Base-by-base conservation (phyloP, 2,113 vertebrate species). In the Regulus satrapa region DNA sequence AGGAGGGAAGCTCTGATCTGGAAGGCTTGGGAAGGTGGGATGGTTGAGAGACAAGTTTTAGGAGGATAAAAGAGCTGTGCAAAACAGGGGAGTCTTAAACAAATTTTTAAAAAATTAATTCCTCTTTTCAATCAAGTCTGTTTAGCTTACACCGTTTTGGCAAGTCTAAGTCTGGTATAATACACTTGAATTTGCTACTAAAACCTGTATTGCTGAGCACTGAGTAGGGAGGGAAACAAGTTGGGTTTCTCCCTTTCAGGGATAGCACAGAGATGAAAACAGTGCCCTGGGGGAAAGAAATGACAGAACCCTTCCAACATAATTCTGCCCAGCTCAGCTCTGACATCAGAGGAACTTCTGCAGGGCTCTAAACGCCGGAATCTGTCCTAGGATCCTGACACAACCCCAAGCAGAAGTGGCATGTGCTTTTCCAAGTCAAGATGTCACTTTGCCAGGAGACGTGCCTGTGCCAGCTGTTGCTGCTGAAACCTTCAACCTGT, bases 291-390 rank as follows among this genome's bases (percentile, higher is more conserved):
- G 49, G 88, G 11, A 81, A 48, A 74, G 29, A 58, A 78, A 40
- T 1, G 31, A 38, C 0, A 1, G n/a, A 67, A 45, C 18, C 68
- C 58, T 41, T 31, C 31, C 36, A 93, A 72, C 66, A 49, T 0
- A 4, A 64, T 41, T 62, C 56, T 72, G 41, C 62, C 62, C 85
- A 45, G 68, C 43, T 46, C 75, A 51, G 58, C 41, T 36, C 49
- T 40, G 1, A 43, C 49, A 83, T 21, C 28, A 55, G 10, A 41
- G 63, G 13, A 89, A 59, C 55, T 48, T 52, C 49, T 8, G 2
- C 62, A 54, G 59, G 29, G 67, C 54, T 93, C 78, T 88, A 14
- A 55, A 28, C 58, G 54, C 25, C 20, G 77, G 34, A n/a, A 54
- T 56, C 36, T 28, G 51, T 43, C 67, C 67, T 41, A 32, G 58